These are phyloP conservation scores for Brachypodius melanocephalos DNA, from an alignment of 2,113 vertebrate species.

Conservation along the genomic window DNA sequence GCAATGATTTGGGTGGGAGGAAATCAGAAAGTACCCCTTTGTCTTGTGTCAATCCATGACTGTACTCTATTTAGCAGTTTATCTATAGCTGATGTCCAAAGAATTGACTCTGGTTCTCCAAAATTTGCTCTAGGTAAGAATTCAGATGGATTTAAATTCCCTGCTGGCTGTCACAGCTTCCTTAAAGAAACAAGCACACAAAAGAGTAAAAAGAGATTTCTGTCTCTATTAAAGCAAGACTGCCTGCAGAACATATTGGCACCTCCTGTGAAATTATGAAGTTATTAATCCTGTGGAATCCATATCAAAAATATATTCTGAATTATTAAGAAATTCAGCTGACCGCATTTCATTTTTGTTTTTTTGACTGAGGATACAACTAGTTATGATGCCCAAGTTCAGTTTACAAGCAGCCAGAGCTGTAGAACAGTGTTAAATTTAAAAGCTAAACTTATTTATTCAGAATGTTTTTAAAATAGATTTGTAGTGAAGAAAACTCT, in stretches of 20 bases:
- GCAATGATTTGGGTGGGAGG: neutral
- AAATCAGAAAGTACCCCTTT: neutral
- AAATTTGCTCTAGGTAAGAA: neutral
- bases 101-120: neutral
- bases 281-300: neutral
- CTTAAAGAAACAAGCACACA: neutral
- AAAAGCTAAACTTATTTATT: neutral
- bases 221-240: neutral
- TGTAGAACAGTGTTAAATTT: neutral
- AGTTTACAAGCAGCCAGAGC: neutral
- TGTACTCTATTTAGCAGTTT: neutral
- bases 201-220: neutral
- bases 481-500: neutral
- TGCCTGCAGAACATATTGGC: neutral
- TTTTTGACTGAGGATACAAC: neutral
- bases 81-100: neutral
- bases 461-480: neutral
- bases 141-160: neutral
- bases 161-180: neutral
- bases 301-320: neutral
- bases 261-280: neutral
- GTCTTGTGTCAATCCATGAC: neutral
- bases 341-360: neutral
- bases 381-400: neutral
- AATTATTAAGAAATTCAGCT: neutral